Percentiles rank a stretch among this genome's conserved stretches.
These are phyloP conservation scores for Dicyrtomina minuta DNA, from an alignment of 2,888 invertebrate species.

Conservation along the genomic window DNA sequence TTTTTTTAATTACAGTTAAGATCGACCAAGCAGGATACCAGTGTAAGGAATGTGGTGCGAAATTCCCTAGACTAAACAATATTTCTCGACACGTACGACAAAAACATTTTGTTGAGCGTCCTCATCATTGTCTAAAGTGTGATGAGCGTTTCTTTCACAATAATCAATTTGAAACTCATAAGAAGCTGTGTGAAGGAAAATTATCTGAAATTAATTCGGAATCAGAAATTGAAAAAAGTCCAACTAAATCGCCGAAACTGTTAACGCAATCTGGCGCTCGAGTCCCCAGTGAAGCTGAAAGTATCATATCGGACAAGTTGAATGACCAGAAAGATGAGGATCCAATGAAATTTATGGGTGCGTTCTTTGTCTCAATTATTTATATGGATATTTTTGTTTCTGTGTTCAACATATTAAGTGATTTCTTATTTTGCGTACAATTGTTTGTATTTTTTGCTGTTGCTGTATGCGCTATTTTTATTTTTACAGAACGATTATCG, in stretches of 20 bases:
- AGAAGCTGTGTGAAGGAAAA: neutral
- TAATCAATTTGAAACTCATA: slow-evolving; percentile 11
- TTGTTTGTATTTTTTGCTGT: too few species aligned
- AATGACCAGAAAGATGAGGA: neutral
- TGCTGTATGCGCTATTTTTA: neutral
- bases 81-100: slow-evolving; percentile 14
- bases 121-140: slow-evolving; percentile 17
- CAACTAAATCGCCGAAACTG: neutral
- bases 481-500: neutral
- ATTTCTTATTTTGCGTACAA: too few species aligned
- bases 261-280: neutral
- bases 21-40: neutral
- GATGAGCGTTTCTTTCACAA: slow-evolving; percentile 6
- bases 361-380: too few species aligned
- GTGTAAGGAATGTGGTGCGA: neutral
- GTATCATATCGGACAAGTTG: too few species aligned
- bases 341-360: neutral
- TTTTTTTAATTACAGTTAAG: neutral
- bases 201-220: neutral
- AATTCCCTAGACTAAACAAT: neutral
- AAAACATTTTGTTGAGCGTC: slow-evolving; percentile 11
- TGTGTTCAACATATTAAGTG: too few species aligned
- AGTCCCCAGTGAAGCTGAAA: neutral
- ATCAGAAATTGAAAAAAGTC: neutral
- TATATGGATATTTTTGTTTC: too few species aligned